Evolutionary conservation across 2,888 invertebrate genomes (phyloP), one percentile per base, ranked within the genome.

Genomic region (Amblyjoppa fuscipennis): DNA sequence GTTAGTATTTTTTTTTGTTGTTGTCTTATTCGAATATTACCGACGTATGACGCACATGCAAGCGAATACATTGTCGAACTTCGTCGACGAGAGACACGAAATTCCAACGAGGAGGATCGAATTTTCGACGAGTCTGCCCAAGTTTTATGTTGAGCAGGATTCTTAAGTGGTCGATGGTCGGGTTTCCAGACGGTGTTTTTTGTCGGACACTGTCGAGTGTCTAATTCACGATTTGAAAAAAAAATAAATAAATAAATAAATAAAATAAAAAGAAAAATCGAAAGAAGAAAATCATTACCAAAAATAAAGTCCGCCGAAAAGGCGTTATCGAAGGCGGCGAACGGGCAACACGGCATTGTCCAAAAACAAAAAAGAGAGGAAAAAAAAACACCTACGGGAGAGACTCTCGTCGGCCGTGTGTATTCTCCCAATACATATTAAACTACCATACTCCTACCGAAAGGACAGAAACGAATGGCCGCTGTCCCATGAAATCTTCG

Each of bases 401-500:
- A 69, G 28, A 31, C 53, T n/a, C 69, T 69, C 83, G 16, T 38
- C 71, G 25, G 51, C 20, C 45, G 25, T 31, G 45, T 31, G 25
- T 38, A 69, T 66, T 53, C 28, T 68, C 66, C 51, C 51, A 28
- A 74, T 73, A 73, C 78, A 31, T 71, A 56, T 76, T 73, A 49
- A 38, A 28, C 77, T 25, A 56, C 56, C 38, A 66, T 34, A 66
- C 41, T 81, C 56, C 80, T 81, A 77, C 83, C 41, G 77, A 81
- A 31, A 83, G 80, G 77, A 77, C 74, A 81, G 83, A 81, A 77
- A 76, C 79, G 78, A 78, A 83, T 81, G 86, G 83, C 83, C 83
- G 74, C 81, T 86, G 86, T 86, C 83, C 83, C 77, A 74, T 83
- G 86, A 86, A 86, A 86, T 86, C 45, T 49, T 61, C 83, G 80